phyloP scores from a whole-genome alignment of 2,113 vertebrate genomes.

The Aegithalos caudatus region DNA sequence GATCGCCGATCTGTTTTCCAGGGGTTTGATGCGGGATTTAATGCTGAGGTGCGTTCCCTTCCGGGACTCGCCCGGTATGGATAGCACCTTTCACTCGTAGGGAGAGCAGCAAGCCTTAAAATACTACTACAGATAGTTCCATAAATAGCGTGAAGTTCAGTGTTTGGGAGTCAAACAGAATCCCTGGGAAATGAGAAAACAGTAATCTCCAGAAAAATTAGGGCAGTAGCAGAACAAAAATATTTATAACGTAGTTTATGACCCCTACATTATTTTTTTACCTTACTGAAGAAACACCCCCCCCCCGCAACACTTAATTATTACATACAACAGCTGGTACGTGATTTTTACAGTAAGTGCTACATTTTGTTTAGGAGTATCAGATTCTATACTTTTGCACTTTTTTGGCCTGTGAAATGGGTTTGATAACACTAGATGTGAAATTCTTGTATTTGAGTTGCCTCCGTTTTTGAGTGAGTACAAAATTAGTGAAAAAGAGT shows the following conservation, averaged over 20 bases:
- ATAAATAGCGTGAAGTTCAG: rapidly evolving
- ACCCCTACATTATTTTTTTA: too few species aligned
- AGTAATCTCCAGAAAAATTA: background rate
- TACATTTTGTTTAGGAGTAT: background rate
- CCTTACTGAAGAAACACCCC: background rate
- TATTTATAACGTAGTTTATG: background rate
- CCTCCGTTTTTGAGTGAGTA: background rate
- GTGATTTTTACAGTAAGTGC: background rate
- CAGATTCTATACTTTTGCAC: background rate
- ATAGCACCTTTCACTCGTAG: rapidly evolving
- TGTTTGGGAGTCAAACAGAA: rapidly evolving
- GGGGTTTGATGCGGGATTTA: rapidly evolving
- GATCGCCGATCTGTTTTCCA: rapidly evolving
- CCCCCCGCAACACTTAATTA: rapidly evolving
- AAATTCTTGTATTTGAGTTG: background rate
- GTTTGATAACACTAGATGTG: background rate
- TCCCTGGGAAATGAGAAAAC: background rate
- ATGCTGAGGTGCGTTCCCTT: background rate
- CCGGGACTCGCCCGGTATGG: rapidly evolving
- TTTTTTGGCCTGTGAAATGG: background rate
- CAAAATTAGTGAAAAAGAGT: background rate
- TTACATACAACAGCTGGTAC: background rate
- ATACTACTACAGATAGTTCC: background rate
- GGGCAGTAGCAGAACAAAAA: background rate
- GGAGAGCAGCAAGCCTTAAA: background rate